Base-by-base conservation (phyloP, 1,140 invertebrate species). In the Calliopsis andreniformis region DNA sequence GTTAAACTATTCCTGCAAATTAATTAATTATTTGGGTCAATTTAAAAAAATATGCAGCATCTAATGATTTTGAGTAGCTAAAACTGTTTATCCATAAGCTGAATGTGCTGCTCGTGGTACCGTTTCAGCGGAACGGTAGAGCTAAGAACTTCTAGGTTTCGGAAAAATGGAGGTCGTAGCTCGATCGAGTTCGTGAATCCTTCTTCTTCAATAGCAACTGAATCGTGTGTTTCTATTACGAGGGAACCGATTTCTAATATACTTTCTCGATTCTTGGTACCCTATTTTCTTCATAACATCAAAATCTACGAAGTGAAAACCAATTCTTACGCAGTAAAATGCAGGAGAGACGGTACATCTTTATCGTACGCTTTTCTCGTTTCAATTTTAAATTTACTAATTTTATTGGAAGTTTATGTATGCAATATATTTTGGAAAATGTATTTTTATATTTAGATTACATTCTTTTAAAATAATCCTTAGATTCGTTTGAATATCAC, bases 271-370 rank as follows among this genome's bases (percentile, higher is more conserved):
- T 66, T 56, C 62, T 32, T 75, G 20, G 23, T 56, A 56, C 14
- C 43, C n/a, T 45, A 2, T 35, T 75, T 67, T 55, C 18, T 55
- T 39, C 18, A 39, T 75, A 67, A 43, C 14, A 55, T 4, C 20
- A 2, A 67, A 53, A 47, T 67, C 20, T 45, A n/a, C 12, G 30
- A 43, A 56, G 51, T 56, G 20, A 45, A 58, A 39, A 67, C 16
- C 0, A 3, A 67, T 75, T 67, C 47, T 55, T 75, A 67, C 30
- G 71, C 12, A 35, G 47, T 67, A 67, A 75, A 75, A 75, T 75
- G 71, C 71, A 67, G 71, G 71, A 75, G 71, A 75, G 71, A 67
- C 71, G 51, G 71, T 75, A 53, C 51, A 66, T 42, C 42, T 56
- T 12, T 30, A 67, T 47, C 30, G 62, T 75, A 66, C 20, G 51